A percentile compares a stretch with the other conserved stretches of the same genome.
Evolutionary conservation across 2,888 invertebrate species (phyloP).

Genomic region (Oxycera nigricornis): DNA sequence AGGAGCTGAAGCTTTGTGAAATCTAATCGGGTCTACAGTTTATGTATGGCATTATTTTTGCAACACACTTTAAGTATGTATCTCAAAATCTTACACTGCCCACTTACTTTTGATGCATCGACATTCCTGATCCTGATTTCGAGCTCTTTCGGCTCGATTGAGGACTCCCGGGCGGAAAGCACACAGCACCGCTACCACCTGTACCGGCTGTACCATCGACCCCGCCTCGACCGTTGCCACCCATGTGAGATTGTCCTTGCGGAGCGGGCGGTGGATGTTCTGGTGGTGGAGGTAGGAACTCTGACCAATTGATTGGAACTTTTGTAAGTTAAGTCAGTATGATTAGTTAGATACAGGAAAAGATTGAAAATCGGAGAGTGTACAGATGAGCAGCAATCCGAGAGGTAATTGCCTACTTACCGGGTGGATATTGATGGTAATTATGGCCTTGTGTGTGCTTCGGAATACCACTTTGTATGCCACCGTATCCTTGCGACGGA

Average conservation of each 20-base stretch:
- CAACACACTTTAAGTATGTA: no score
- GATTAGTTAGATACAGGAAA: constrained; percentile 38
- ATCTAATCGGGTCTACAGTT: no score
- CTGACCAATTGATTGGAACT: constrained; percentile 66
- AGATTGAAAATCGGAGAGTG: constrained; percentile 33
- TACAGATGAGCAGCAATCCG: background rate
- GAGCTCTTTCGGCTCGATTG: constrained; percentile 61
- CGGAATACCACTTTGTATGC: constrained; percentile 26
- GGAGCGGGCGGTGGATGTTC: constrained; percentile 68
- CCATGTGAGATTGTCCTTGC: constrained; percentile 43
- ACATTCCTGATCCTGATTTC: constrained; percentile 61
- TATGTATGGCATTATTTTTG: no score
- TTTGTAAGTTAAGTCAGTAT: constrained; percentile 46
- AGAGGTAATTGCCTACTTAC: constrained; percentile 48
- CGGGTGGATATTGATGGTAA: constrained; percentile 59
- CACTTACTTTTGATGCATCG: constrained; percentile 60
- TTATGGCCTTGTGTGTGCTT: constrained; percentile 55
- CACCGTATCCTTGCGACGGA: constrained; percentile 50
- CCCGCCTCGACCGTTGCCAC: background rate
- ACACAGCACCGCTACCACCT: constrained; percentile 41
- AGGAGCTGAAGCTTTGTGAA: no score
- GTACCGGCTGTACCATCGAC: background rate
- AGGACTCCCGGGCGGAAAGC: constrained; percentile 60
- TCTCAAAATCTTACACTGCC: no score
- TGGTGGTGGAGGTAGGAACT: constrained; percentile 68